Base-by-base conservation (phyloP, 2,113 vertebrate genomes). In the Aepyceros melampus region DNA sequence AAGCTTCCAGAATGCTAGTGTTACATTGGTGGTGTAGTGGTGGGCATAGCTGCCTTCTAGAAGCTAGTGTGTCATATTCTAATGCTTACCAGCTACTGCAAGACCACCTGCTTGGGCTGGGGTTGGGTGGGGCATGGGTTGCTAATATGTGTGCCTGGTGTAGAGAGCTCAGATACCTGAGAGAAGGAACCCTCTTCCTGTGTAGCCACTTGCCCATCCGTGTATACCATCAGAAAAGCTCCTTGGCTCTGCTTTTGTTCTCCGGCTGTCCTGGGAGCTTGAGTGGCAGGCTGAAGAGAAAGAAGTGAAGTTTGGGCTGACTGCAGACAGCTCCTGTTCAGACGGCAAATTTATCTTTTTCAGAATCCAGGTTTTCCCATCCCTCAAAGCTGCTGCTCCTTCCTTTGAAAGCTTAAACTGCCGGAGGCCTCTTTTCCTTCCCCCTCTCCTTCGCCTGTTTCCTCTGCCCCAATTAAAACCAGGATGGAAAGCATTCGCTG, bases 401-500 rank as follows among this genome's bases (percentile, higher is more conserved):
- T 51, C 60, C 64, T 64, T 64, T 88, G 49, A 90, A 91, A 91
- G 27, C 15, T 76, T 56, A 29, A 93, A 43, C 79, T 64, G 19
- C 93, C 0, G 2, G 31, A 87, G 95, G 45, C 85, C 45, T 45
- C 58, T 31, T 47, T 40, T 40, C 87, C 84, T 78, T 45, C 45
- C 78, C n/a, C 58, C 21, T 53, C 16, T 64, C 71, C 85, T 89
- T 97, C 78, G 90, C 81, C 49, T 7, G 49, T 93, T 94, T 94
- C 76, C 58, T 97, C 82, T 86, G 93, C 49, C 58, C 92, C 84
- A 87, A 45, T 97, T 92, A 98, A 95, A 96, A 88, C 67, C 84
- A 62, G 92, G 76, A 94, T 96, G 95, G 96, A 94, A 92, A 96
- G 84, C 96, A 10, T 74, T 97, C 2, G 7, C 78, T 74, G 85